Evolutionary conservation across 2,888 invertebrate species (phyloP).

Genomic region (Drosophila lacicola): DNA sequence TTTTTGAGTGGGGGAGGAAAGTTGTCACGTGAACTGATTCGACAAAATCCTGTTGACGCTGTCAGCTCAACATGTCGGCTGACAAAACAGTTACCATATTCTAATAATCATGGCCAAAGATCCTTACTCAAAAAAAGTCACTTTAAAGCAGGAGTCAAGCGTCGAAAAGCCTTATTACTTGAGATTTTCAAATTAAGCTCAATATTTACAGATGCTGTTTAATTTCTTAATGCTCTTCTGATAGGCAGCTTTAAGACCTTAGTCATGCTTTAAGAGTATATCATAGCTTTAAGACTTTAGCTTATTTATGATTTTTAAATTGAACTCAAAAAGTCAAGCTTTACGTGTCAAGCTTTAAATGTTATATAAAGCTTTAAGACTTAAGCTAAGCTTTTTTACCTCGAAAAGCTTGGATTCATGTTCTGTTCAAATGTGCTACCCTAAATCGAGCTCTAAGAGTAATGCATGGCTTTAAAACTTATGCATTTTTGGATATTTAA

Average conservation of each 20-base stretch:
- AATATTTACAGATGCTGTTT: neutral
- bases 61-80: constrained; percentile 20
- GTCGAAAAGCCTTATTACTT: neutral
- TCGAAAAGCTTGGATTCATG: too few species aligned
- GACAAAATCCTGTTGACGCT: constrained; percentile 14
- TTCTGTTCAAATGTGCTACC: too few species aligned
- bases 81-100: constrained; percentile 11
- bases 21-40: constrained; percentile 30
- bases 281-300: too few species aligned
- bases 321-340: neutral
- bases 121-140: too few species aligned
- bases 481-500: too few species aligned
- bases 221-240: neutral
- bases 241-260: neutral
- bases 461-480: too few species aligned
- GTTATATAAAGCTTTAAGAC: neutral
- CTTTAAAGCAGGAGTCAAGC: constrained; percentile 1
- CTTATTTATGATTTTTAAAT: too few species aligned
- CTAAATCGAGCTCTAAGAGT: too few species aligned
- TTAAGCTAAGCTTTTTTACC: neutral
- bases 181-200: neutral
- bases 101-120: constrained; percentile 1
- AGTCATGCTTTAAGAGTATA: neutral
- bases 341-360: too few species aligned
- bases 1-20: neutral